Evolutionary conservation across 2,888 invertebrate species (phyloP).

Genomic region (Sepioteuthis lessoniana): DNA sequence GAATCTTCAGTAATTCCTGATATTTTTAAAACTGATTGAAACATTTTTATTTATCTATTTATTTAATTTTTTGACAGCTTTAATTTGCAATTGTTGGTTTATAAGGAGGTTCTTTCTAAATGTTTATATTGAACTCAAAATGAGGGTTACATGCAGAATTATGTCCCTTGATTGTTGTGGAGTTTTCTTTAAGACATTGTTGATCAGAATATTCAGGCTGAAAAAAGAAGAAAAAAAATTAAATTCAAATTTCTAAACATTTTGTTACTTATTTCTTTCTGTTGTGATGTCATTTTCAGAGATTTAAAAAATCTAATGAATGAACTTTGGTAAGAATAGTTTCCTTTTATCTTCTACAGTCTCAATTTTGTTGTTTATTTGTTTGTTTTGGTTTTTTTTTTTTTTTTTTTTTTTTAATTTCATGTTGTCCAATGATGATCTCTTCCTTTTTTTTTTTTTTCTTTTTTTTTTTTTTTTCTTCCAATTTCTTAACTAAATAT

Average conservation of each 20-base stretch:
- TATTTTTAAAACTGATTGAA: too few species aligned
- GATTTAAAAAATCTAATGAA: conserved; percentile 42
- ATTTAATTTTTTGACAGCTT: too few species aligned
- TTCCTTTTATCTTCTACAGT: neutral
- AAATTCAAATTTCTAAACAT: neutral
- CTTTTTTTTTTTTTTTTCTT: too few species aligned
- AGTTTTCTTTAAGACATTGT: neutral
- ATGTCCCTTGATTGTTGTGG: neutral
- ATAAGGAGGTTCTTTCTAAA: neutral
- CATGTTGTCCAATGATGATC: conserved; percentile 43
- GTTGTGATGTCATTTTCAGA: conserved; percentile 43
- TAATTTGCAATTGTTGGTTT: neutral
- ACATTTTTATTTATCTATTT: too few species aligned
- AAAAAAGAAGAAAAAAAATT: neutral
- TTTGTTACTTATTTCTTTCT: conserved; percentile 26
- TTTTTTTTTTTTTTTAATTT: conserved; percentile 5
- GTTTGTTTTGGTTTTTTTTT: neutral
- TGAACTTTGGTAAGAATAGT: conserved; percentile 44
- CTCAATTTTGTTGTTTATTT: neutral
- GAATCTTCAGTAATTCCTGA: too few species aligned
- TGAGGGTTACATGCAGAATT: neutral
- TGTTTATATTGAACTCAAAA: neutral
- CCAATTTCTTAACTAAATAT: too few species aligned
- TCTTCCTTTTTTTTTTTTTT: neutral
- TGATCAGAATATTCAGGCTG: conserved; percentile 33